A percentile compares a stretch with the other conserved stretches of the same genome.
Evolutionary conservation across 2,888 invertebrate species (phyloP).

Genomic region (Mythimna lalbum): DNA sequence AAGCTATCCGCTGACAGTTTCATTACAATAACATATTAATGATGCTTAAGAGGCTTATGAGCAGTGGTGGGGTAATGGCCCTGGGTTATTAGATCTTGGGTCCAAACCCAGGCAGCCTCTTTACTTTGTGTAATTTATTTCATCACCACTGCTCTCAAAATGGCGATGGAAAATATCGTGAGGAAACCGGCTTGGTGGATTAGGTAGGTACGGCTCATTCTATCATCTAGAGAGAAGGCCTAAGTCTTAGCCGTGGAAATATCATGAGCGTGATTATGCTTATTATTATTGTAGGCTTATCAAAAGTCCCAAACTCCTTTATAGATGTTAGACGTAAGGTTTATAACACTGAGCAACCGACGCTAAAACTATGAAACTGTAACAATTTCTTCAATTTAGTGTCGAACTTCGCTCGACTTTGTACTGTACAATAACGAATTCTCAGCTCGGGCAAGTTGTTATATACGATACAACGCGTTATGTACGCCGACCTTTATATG

Average conservation of each 20-base stretch:
- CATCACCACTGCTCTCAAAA: too few relatives aligned
- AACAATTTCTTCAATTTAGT: constrained; percentile 61
- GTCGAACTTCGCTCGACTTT: constrained; percentile 51
- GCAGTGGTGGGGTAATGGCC: too few relatives aligned
- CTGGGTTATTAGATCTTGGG: too few relatives aligned
- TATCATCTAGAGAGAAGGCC: too few relatives aligned
- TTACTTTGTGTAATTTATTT: too few relatives aligned
- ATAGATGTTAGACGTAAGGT: constrained; percentile 41
- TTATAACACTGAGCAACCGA: constrained; percentile 38
- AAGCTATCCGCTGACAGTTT: constrained; percentile 56
- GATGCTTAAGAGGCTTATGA: constrained; percentile 60
- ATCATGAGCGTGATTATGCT: too few relatives aligned
- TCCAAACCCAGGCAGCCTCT: too few relatives aligned
- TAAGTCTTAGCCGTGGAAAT: too few relatives aligned
- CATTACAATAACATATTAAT: constrained; percentile 62
- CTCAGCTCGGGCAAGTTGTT: constrained; percentile 30
- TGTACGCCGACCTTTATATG: constrained; percentile 26
- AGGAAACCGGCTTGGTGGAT: too few relatives aligned
- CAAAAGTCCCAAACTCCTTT: constrained; percentile 56
- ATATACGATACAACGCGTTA: constrained; percentile 35
- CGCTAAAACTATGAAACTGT: constrained; percentile 57
- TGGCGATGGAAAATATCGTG: too few relatives aligned
- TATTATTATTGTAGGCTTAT: constrained; percentile 54
- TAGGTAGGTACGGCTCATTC: too few relatives aligned
- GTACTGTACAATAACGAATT: constrained; percentile 39